Base-by-base conservation (phyloP, 2,888 invertebrate species). In the Pyrrhosoma nymphula region DNA sequence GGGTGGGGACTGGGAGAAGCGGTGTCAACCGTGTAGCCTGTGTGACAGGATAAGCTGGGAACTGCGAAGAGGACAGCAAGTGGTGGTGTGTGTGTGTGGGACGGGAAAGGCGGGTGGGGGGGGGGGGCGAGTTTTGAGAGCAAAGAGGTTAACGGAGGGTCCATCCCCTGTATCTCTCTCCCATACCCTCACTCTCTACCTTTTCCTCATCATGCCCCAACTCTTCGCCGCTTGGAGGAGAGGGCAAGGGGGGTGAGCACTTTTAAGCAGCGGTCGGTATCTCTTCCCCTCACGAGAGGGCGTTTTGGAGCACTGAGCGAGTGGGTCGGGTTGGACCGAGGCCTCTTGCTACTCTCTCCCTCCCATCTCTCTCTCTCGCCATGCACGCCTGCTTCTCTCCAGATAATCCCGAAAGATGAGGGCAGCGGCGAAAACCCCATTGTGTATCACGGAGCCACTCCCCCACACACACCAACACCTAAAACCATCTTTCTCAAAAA, bases 101-200 rank as follows among this genome's bases (percentile, higher is more conserved):
- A 23, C 60, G 35, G 60, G n/a, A 6, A 55, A 30, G 35, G 26
- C 23, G 56, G 20, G 56, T 23, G 23, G 60, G 69, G 35, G 47
- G 30, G 30, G 56, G 20, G n/a, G 26, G 14, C 0, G n/a, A 23
- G 30, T 10, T 20, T 30, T 26, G 20, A 35, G 56, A 39, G 39
- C 60, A 88, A 82, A 95, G 63, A 88, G 88, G 88, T 95, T 89
- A 63, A 88, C 60, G 30, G 63, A 88, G 95, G 89, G 56, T 90
- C 88, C 69, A 30, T 16, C 69, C 18, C 95, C 56, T 20, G 30
- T 23, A 23, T 30, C 30, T 39, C 63, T 26, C 75, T 55, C 69
- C 63, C 90, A 20, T 23, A 55, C 63, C 69, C 60, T 89, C n/a
- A n/a, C 56, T 69, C 2, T 56, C 55, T 20, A 8, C 35, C 47